Evolutionary conservation across 1,140 invertebrate genomes (phyloP), one percentile per base, ranked within the genome.

Genomic region (Hyposmocoma kahamanoa): DNA sequence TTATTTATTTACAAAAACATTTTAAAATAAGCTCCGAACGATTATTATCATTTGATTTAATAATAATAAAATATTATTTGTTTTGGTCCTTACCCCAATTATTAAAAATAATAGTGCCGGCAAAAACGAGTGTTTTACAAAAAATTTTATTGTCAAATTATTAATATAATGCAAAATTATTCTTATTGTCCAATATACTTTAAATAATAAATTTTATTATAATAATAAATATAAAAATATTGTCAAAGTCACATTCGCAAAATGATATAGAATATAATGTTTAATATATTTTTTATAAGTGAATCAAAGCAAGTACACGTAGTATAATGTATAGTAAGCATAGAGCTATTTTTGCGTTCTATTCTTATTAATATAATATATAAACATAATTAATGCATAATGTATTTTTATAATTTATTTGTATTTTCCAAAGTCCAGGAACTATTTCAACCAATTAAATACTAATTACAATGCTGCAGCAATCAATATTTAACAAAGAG

Each of bases 241-340:
- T 78, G 74, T 78, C 70, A 53, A 68, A 67, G 70, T 73, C 74
- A 78, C 74, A 52, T 52, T 49, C 56, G 67, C 67, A 50, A 69
- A 66, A 59, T 50, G 44, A 53, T 51, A 19, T 34, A 34, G 13
- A 34, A 34, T 34, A 34, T n/a, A 9, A 15, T 34, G n/a, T 34
- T 8, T n/a, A 8, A n/a, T 34, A 10, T 3, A 34, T 10, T 32
- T 24, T 24, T 18, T 39, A 39, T 15, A 36, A 17, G 9, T 34
- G 22, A 19, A 47, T 8, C 22, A 11, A 41, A 19, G 28, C 21
- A 48, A 28, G 13, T 46, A 32, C n/a, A 6, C 11, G 32, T 19
- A 4, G 15, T 30, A 30, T 26, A 15, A 26, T 18, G 18, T 13
- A n/a, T 10, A 4, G 15, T 34, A 4, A 4, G 15, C 5, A 34